Evolutionary conservation across 2,888 invertebrate genomes (phyloP).

Genomic region (Cacoxenus indagator): DNA sequence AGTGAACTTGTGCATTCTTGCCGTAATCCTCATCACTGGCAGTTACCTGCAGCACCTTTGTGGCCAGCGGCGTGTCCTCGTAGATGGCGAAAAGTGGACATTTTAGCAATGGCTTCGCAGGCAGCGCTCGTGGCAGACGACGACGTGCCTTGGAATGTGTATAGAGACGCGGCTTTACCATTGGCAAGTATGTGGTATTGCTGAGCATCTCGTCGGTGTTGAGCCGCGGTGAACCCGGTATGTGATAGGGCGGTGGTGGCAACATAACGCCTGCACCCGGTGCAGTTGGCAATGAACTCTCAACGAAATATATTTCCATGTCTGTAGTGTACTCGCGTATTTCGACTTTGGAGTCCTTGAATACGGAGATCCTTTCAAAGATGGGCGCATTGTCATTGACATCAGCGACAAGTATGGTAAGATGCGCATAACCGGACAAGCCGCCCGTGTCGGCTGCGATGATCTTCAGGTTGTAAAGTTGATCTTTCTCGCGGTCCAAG

Average conservation of each 20-base stretch:
- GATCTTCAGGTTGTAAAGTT: conserved; percentile 78
- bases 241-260: conserved; percentile 58
- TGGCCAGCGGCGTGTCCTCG: conserved; percentile 81
- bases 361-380: conserved; percentile 80
- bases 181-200: conserved; percentile 26
- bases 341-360: conserved; percentile 78
- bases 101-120: conserved; percentile 59
- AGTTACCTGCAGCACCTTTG: conserved; percentile 77
- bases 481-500: conserved; percentile 83
- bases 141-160: conserved; percentile 43
- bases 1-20: conserved; percentile 79
- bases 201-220: conserved; percentile 41
- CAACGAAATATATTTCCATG: conserved; percentile 71
- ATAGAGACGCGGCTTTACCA: conserved; percentile 34
- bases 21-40: conserved; percentile 83
- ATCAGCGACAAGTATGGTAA: conserved; percentile 81
- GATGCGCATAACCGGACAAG: conserved; percentile 79
- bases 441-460: conserved; percentile 85
- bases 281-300: conserved; percentile 51
- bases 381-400: conserved; percentile 85
- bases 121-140: conserved; percentile 43
- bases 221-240: conserved; percentile 66
- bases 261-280: conserved; percentile 46
- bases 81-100: conserved; percentile 78
- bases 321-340: conserved; percentile 76